Conservation (phyloP, 2,797 vertebrate species). For the Catamblyrhynchus diadema region DNA sequence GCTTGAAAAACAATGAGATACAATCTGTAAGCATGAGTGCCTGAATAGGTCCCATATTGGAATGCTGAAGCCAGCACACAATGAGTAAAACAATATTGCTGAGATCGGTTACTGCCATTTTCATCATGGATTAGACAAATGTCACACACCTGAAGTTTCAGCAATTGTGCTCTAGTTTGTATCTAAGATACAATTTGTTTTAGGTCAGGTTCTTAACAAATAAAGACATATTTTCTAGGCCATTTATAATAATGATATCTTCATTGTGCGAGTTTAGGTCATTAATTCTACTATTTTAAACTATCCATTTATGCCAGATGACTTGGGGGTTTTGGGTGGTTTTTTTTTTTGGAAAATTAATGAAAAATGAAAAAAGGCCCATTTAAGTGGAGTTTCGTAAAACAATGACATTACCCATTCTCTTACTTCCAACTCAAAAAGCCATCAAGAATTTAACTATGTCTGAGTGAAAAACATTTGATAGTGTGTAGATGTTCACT, state of each 20-base stretch:
- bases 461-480: neutral
- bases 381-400: neutral
- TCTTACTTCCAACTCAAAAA: neutral
- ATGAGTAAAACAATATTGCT: neutral
- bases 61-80: neutral
- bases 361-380: neutral
- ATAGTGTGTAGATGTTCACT: neutral
- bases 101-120: neutral
- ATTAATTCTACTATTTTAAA: neutral
- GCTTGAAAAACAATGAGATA: neutral
- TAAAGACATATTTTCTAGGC: neutral
- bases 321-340: neutral
- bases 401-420: neutral
- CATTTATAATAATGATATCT: neutral
- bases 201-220: neutral
- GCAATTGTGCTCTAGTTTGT: neutral
- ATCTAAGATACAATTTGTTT: neutral
- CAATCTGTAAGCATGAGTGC: neutral
- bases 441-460: neutral
- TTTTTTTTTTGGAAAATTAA: neutral
- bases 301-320: neutral
- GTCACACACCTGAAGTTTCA: neutral
- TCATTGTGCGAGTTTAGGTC: neutral
- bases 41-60: neutral
- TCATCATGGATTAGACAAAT: neutral